These are phyloP conservation scores for Euplagia quadripunctaria DNA, from an alignment of 2,888 invertebrate genomes.

Conservation along the genomic window DNA sequence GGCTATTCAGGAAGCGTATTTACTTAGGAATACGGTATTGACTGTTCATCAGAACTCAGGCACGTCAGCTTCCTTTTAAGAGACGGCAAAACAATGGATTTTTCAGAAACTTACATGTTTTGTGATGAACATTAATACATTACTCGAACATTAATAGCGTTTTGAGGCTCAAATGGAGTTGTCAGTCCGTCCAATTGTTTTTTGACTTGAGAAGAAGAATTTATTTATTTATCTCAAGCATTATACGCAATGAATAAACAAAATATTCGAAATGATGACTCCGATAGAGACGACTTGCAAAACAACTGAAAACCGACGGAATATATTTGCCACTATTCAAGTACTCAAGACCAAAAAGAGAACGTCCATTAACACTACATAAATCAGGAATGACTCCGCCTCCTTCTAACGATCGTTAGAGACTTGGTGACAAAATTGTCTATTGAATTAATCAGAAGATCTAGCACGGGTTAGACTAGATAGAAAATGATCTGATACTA, in stretches of 20 bases:
- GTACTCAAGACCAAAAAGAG: conserved; percentile 26
- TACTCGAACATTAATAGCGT: neutral
- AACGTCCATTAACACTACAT: conserved; percentile 50
- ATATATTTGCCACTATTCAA: conserved; percentile 28
- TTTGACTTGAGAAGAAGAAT: too few species aligned
- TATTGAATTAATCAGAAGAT: conserved; percentile 38
- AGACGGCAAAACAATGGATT: neutral
- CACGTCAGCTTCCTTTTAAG: neutral
- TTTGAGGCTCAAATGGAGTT: neutral
- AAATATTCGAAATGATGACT: neutral
- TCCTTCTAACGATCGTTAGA: conserved; percentile 49
- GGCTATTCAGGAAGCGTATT: neutral
- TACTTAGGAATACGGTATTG: neutral
- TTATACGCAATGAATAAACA: too few species aligned
- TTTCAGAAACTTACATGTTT: neutral
- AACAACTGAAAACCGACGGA: conserved; percentile 14
- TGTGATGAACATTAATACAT: too few species aligned
- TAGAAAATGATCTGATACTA: neutral
- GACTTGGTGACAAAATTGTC: conserved; percentile 33
- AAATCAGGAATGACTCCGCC: conserved; percentile 44
- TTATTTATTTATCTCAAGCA: too few species aligned
- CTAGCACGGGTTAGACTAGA: conserved; percentile 7
- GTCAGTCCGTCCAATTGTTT: neutral
- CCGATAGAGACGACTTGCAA: neutral
- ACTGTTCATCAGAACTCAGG: too few species aligned